phyloP scores from a whole-genome alignment of 1,140 invertebrate genomes.

The Fopius arisanus region DNA sequence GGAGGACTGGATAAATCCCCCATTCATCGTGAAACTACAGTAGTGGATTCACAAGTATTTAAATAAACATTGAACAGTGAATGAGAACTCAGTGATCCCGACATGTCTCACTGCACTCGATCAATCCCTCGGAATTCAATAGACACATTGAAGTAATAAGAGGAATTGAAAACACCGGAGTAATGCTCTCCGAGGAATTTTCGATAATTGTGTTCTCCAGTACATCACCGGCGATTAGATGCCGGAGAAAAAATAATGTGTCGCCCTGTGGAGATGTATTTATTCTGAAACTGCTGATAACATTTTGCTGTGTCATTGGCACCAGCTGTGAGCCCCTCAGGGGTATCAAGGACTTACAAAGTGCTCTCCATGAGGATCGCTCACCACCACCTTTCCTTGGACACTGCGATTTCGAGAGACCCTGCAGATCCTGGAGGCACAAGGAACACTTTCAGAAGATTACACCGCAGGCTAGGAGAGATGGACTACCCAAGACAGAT shows the following conservation, averaged over 20 bases:
- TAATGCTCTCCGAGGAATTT: not conserved
- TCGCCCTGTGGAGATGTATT: not conserved
- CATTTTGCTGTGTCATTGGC: slow-evolving; percentile 35
- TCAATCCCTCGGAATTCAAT: no score
- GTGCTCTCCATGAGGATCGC: slow-evolving; percentile 15
- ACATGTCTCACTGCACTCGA: no score
- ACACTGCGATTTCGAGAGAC: slow-evolving; percentile 51
- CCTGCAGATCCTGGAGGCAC: slow-evolving; percentile 50
- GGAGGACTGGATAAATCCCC: no score
- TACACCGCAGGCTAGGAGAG: not conserved
- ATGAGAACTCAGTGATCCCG: no score
- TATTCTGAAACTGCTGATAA: slow-evolving; percentile 36
- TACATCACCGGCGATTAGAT: not conserved
- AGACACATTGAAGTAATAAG: not conserved
- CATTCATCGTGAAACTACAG: no score
- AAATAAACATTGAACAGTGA: no score
- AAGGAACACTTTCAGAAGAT: slow-evolving; percentile 38
- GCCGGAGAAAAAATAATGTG: slow-evolving; percentile 27
- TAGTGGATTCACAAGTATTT: no score
- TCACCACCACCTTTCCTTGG: slow-evolving; percentile 38
- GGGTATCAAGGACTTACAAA: slow-evolving; percentile 36
- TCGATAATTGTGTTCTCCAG: not conserved
- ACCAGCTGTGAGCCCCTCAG: slow-evolving; percentile 29
- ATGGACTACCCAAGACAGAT: slow-evolving; percentile 30
- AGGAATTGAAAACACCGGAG: not conserved